These are phyloP conservation scores for Podarcis raffonei DNA, from an alignment of 2,113 vertebrate species.

Conservation along the genomic window DNA sequence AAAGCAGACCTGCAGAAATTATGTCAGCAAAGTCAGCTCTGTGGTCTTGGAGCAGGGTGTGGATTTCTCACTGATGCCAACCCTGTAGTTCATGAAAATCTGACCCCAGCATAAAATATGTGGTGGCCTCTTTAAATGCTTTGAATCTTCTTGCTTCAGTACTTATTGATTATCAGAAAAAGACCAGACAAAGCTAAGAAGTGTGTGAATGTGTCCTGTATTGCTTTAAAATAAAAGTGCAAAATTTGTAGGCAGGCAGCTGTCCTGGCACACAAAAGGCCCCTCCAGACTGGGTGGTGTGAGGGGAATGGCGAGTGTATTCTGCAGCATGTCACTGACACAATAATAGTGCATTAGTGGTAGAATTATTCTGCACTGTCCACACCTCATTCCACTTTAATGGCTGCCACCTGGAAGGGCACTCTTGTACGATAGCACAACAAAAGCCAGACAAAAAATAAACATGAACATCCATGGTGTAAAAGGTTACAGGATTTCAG, in stretches of 20 bases:
- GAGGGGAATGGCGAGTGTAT: too few relatives aligned
- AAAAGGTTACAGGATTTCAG: too few relatives aligned
- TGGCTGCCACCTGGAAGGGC: too few relatives aligned
- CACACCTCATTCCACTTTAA: too few relatives aligned
- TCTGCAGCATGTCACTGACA: too few relatives aligned
- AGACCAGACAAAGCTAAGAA: conserved; percentile 70
- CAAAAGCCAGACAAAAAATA: too few relatives aligned
- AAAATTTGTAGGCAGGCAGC: conserved; percentile 2
- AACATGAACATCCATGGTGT: too few relatives aligned
- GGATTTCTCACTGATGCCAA: conserved; percentile 38
- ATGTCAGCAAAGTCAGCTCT: conserved; percentile 41
- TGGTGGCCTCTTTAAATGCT: conserved; percentile 62
- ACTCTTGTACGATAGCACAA: too few relatives aligned
- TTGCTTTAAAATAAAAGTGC: conserved; percentile 33
- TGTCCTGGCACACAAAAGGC: conserved; percentile 14
- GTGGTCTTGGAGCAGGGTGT: conserved; percentile 27
- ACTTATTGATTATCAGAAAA: conserved; percentile 71
- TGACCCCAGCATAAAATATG: conserved; percentile 54
- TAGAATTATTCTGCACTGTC: too few relatives aligned
- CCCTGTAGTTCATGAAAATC: conserved; percentile 48
- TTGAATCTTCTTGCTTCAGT: conserved; percentile 61
- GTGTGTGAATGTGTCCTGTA: conserved; percentile 62
- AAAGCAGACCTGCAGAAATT: conserved; percentile 58
- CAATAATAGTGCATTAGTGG: too few relatives aligned
- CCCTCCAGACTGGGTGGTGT: too few relatives aligned